Evolutionary conservation across 2,888 invertebrate species (phyloP).

Genomic region (Cephus rjabovi): DNA sequence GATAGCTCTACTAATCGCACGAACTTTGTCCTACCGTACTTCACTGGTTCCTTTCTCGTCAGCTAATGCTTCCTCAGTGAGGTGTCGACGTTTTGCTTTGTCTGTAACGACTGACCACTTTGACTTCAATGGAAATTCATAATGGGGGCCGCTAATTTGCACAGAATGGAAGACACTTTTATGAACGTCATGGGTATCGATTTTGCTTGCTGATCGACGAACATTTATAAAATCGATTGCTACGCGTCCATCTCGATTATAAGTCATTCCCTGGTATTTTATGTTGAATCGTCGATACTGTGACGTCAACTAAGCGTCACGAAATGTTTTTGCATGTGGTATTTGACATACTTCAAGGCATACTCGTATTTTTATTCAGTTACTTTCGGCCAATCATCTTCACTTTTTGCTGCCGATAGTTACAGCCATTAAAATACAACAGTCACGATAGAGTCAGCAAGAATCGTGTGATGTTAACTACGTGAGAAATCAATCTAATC

Average conservation of each 20-base stretch:
- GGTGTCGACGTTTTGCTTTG: background rate
- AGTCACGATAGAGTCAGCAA: background rate
- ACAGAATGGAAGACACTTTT: conserved; percentile 33
- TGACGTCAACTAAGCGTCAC: background rate
- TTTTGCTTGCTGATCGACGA: background rate
- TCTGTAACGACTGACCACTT: background rate
- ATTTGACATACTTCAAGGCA: background rate
- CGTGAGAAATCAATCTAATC: background rate
- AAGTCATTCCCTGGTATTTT: background rate
- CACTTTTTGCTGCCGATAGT: background rate
- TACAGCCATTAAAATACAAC: background rate
- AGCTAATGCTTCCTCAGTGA: background rate
- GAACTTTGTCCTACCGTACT: background rate
- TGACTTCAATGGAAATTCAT: conserved; percentile 39
- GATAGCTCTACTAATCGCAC: background rate
- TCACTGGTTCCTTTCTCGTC: background rate
- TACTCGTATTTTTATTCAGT: background rate
- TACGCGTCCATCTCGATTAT: background rate
- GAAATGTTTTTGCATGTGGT: background rate
- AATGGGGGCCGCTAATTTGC: conserved; percentile 34
- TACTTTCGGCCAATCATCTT: background rate
- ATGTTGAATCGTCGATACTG: background rate
- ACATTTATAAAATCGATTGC: background rate
- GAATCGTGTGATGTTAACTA: background rate
- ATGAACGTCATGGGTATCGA: background rate